Percentiles rank a stretch among this genome's conserved stretches.
phyloP scores from a whole-genome alignment of 1,140 invertebrate species.

The Zaprionus ghesquierei region DNA sequence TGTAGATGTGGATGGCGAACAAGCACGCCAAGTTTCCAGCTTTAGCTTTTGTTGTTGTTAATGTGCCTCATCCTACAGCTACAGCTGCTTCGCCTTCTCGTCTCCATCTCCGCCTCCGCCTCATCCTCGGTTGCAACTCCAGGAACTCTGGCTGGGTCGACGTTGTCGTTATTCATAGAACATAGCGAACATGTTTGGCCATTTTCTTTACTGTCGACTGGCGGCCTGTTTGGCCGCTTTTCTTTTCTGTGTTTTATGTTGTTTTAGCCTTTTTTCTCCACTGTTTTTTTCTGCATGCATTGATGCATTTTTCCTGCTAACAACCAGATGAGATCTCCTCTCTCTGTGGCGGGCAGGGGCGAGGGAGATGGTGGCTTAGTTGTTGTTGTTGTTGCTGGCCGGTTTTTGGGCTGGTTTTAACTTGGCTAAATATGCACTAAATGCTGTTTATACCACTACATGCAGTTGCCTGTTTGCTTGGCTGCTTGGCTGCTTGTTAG shows the following conservation, averaged over 20 bases:
- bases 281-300: constrained; percentile 57
- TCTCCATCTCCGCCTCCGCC: neutral
- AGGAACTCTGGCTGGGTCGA: neutral
- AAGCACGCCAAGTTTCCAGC: constrained; percentile 66
- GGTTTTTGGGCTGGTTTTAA: constrained; percentile 66
- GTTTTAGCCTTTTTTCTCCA: constrained; percentile 60
- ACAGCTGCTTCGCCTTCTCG: constrained; percentile 9
- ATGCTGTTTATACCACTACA: constrained; percentile 64
- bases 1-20: constrained; percentile 46
- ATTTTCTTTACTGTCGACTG: constrained; percentile 61
- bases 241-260: constrained; percentile 59
- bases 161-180: constrained; percentile 67
- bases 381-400: constrained; percentile 32
- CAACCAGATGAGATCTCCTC: constrained; percentile 45
- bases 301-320: constrained; percentile 79
- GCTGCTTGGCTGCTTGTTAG: constrained; percentile 11
- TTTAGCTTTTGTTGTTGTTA: constrained; percentile 50
- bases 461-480: constrained; percentile 15
- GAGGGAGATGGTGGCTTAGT: too few relatives aligned
- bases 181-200: constrained; percentile 69
- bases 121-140: neutral
- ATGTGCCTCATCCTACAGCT: neutral
- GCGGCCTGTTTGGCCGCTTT: constrained; percentile 56
- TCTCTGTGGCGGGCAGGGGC: constrained; percentile 3
- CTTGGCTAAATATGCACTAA: constrained; percentile 74